Evolutionary conservation across 2,113 vertebrate genomes (phyloP), one percentile per base, ranked within the genome.

Genomic region (Dinomys branickii): DNA sequence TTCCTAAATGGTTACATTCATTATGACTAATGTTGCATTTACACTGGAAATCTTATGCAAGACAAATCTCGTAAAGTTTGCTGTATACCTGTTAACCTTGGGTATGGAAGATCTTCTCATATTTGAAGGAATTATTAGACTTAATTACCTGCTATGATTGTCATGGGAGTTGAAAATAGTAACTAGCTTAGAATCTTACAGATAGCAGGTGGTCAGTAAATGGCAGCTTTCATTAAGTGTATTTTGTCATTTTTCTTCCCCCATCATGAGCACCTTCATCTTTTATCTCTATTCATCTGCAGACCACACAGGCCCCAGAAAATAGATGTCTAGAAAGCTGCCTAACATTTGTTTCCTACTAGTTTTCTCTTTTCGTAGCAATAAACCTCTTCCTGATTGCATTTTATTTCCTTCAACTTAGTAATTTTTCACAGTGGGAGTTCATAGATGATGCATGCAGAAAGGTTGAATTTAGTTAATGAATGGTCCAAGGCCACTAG

Each of bases 361-460:
- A 52, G 19, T 33, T 88, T 82, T 94, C 38, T 94, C 50, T 77
- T 81, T 91, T 97, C 56, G 93, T 85, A 89, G 58, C 24, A 91
- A 13, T 88, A 93, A 65, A 11, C 33, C 26, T 88, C 83, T 84
- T 93, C 47, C 38, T 94, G 38, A 78, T 85, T 90, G 30, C 47
- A 81, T 93, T 95, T 89, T 93, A 83, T 94, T 94, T 81, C 26
- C 58, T 93, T 93, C 17, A 96, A 61, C 38, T 56, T 89, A 93
- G 65, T 90, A 47, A 94, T 85, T 96, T 90, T 94, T 96, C 59
- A 20, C 96, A 88, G 30, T 95, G 33, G 71, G 67, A 97, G 77
- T 71, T 96, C 10, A 59, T 77, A 71, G 50, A 85, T 86, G 82
- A 54, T 97, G 20, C 58, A 85, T 94, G 63, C 81, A 94, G 59